phyloP scores from a whole-genome alignment of 2,113 vertebrate species.

The Tachysurus fulvidraco region DNA sequence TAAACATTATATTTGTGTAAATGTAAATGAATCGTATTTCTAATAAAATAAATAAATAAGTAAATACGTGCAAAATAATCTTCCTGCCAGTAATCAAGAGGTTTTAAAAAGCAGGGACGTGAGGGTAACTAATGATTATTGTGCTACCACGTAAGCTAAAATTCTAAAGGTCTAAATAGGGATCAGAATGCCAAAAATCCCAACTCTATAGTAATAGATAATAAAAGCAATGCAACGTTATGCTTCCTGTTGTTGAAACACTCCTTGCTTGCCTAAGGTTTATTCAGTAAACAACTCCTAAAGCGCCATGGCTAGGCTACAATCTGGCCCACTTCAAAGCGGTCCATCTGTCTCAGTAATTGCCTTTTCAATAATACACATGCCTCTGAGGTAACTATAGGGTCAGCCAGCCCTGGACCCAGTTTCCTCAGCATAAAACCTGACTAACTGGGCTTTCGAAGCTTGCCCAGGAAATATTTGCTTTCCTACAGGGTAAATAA shows the following conservation, averaged over 20 bases:
- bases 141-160: constrained; percentile 78
- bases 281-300: constrained; percentile 42
- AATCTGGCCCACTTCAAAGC: constrained; percentile 31
- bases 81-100: constrained; percentile 68
- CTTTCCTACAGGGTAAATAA: constrained; percentile 39
- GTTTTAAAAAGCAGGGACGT: constrained; percentile 70
- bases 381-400: neutral
- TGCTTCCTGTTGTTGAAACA: constrained; percentile 71
- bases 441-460: constrained; percentile 11
- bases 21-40: constrained; percentile 64
- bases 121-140: constrained; percentile 74
- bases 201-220: constrained; percentile 72
- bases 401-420: constrained; percentile 23
- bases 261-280: constrained; percentile 56
- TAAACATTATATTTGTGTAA: constrained; percentile 49
- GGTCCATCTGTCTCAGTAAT: constrained; percentile 29
- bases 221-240: constrained; percentile 71
- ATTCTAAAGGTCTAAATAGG: constrained; percentile 72
- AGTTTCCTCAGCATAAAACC: constrained; percentile 11
- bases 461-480: constrained; percentile 38
- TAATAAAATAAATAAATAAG: constrained; percentile 61
- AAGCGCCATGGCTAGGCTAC: constrained; percentile 30
- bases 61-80: constrained; percentile 74
- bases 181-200: constrained; percentile 74
- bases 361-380: constrained; percentile 19